Percentiles rank a stretch among this genome's conserved stretches.
These are phyloP conservation scores for Varanus salvator DNA, from an alignment of 2,113 vertebrate genomes.

Conservation along the genomic window DNA sequence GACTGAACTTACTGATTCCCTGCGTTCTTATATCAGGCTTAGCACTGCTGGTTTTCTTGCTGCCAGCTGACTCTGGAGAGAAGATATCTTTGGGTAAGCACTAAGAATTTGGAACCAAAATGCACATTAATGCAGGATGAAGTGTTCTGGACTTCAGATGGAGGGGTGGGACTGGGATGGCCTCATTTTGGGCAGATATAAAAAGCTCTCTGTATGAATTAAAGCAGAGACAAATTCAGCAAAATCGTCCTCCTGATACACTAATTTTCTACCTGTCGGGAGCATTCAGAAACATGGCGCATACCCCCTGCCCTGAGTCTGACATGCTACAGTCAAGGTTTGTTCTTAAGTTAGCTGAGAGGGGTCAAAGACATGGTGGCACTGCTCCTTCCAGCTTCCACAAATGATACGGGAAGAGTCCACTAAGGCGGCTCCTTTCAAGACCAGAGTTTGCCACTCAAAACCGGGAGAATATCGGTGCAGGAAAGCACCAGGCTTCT, in stretches of 20 bases:
- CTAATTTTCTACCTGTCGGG: background rate
- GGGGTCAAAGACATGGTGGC: background rate
- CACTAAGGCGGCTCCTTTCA: background rate
- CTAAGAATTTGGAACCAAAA: background rate
- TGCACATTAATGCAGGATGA: background rate
- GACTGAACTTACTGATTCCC: slow-evolving; percentile 90
- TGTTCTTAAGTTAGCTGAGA: background rate
- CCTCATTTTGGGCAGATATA: background rate
- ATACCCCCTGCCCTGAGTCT: background rate
- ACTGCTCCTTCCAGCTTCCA: background rate
- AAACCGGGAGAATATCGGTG: background rate
- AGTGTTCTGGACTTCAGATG: background rate
- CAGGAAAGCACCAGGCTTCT: background rate
- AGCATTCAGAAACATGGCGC: background rate
- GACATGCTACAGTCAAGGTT: background rate
- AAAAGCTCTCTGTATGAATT: background rate
- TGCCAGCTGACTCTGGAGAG: slow-evolving; percentile 92
- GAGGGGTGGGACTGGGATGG: background rate
- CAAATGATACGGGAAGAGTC: background rate
- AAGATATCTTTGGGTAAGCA: slow-evolving; percentile 81
- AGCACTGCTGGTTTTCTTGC: slow-evolving; percentile 88
- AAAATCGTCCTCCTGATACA: background rate
- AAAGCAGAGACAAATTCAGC: background rate
- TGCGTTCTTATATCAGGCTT: slow-evolving; percentile 91
- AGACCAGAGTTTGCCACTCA: background rate